Evolutionary conservation across 1,140 invertebrate genomes (phyloP), one percentile per base, ranked within the genome.

Genomic region (Eubasilissa regina): DNA sequence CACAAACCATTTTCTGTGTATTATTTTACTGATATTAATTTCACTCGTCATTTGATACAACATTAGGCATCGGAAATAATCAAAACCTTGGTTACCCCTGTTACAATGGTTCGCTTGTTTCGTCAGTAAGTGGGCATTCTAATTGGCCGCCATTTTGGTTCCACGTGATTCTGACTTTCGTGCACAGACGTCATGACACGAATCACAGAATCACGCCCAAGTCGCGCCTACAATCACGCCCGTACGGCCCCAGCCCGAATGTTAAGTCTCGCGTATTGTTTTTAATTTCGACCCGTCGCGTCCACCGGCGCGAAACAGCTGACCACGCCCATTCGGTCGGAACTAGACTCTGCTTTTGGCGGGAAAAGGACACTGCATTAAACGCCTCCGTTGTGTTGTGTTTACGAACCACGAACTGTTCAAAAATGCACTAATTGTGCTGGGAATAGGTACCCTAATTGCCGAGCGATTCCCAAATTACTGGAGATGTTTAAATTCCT

Each of bases 371-470:
- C 45, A 15, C 64, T 10, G 64, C 15, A 48, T 68, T 47, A 68
- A 45, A n/a, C 43, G 44, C 44, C n/a, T 45, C 9, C 55, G n/a
- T 58, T 58, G 9, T 68, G n/a, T 47, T 43, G 19, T 68, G 64
- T 68, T 68, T 68, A 68, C 44, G 64, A 68, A 68, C 64, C 60
- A 64, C 60, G 60, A 64, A 64, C 60, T 64, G 35, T 64, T 64
- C 64, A 13, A 47, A 68, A 68, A 68, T 19, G 64, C 15, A 68
- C 64, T 68, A 68, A 68, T 68, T 68, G 45, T 15, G 64, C n/a
- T 19, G 44, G 13, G 64, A 68, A 68, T 44, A 68, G 64, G 64
- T 47, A 44, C 64, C 48, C 21, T 68, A 68, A 68, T 68, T 68
- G 64, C 64, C 15, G 43, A 15, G 25, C 35, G 45, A 45, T 45